These are phyloP conservation scores for Prunella strophiata DNA, from an alignment of 2,797 vertebrate genomes.

Conservation along the genomic window DNA sequence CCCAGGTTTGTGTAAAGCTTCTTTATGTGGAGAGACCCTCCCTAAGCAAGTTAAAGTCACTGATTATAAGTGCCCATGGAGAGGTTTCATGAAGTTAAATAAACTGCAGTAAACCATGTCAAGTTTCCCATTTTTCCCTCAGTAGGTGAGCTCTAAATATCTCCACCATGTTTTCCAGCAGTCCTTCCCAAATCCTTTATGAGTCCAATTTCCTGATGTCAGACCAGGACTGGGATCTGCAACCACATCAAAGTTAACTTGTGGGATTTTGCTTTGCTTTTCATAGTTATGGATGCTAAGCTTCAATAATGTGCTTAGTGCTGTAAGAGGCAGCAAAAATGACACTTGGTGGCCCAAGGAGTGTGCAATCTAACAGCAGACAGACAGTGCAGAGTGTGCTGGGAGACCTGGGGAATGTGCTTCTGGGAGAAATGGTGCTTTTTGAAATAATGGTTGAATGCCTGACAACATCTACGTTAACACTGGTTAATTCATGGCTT, in stretches of 20 bases:
- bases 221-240: neutral
- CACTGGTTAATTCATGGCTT: neutral
- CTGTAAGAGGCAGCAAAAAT: constrained; percentile 32
- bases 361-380: neutral
- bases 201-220: constrained; percentile 23
- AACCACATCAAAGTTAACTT: constrained; percentile 38
- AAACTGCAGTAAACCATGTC: neutral
- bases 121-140: neutral
- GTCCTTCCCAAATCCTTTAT: constrained; percentile 24
- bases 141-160: neutral
- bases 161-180: neutral
- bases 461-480: constrained; percentile 12
- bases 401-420: neutral
- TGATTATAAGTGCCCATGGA: neutral
- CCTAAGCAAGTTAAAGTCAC: neutral
- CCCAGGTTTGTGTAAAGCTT: neutral
- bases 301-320: constrained; percentile 45
- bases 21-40: neutral
- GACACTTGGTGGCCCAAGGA: constrained; percentile 12
- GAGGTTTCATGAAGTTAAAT: neutral
- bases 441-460: neutral
- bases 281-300: constrained; percentile 43
- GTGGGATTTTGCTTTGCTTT: constrained; percentile 31
- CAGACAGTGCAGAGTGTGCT: neutral
- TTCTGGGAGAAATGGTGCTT: neutral